phyloP scores from a whole-genome alignment of 2,797 vertebrate genomes.

The Gymnothorax javanicus region DNA sequence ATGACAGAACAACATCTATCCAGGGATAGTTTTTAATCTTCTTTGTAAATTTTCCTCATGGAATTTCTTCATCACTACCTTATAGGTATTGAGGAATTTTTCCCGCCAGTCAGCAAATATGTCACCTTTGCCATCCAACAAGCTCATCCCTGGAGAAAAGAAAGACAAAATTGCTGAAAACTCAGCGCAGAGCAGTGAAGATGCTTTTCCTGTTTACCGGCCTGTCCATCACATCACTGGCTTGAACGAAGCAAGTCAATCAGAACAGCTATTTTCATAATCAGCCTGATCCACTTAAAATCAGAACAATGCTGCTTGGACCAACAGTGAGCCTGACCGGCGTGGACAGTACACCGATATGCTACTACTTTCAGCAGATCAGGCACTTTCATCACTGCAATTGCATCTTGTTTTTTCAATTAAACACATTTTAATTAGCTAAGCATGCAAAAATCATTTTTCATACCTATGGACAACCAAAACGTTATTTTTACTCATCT shows the following conservation, averaged over 20 bases:
- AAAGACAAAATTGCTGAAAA: not conserved
- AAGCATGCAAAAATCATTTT: not conserved
- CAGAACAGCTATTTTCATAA: no score
- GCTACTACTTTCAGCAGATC: no score
- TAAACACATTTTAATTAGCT: no score
- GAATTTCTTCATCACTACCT: slow-evolving; percentile 67
- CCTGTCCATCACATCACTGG: not conserved
- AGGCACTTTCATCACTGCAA: no score
- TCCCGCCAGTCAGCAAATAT: slow-evolving; percentile 85
- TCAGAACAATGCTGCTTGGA: no score
- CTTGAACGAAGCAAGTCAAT: no score
- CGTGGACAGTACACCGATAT: no score
- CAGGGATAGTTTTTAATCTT: slow-evolving; percentile 55
- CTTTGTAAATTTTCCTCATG: not conserved
- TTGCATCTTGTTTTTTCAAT: no score
- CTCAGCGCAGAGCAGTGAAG: not conserved
- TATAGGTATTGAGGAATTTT: slow-evolving; percentile 93
- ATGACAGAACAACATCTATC: slow-evolving; percentile 22
- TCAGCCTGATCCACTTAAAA: no score
- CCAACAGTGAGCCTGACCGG: no score
- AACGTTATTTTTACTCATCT: not conserved
- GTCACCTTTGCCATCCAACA: slow-evolving; percentile 87
- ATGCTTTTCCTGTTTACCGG: not conserved
- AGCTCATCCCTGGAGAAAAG: slow-evolving; percentile 78
- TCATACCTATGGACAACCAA: not conserved